Conservation (phyloP, 2,888 invertebrate species). For the Conops quadrifasciatus region DNA sequence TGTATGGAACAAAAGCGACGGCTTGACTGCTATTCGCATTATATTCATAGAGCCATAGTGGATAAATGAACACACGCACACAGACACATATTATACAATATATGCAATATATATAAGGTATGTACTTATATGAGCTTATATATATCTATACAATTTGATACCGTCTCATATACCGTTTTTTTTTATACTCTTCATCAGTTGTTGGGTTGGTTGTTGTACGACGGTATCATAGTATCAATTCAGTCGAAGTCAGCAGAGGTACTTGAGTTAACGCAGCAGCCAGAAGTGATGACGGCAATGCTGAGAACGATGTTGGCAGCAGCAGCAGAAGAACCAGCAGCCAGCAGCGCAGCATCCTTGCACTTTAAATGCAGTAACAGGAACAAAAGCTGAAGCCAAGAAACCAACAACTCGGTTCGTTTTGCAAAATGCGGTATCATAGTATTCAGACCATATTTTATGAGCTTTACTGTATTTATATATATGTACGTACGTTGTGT, state of each 20-base stretch:
- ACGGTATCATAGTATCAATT: neutral
- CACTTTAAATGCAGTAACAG: slow-evolving; percentile 12
- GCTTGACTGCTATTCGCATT: slow-evolving; percentile 5
- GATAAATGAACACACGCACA: too few species aligned
- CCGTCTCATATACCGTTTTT: neutral
- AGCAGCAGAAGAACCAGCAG: neutral
- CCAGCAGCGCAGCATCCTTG: slow-evolving; percentile 12
- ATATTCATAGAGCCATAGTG: too few species aligned
- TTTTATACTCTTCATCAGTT: neutral
- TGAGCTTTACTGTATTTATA: too few species aligned
- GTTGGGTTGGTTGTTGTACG: neutral
- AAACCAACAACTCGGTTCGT: neutral
- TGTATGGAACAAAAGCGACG: slow-evolving; percentile 27
- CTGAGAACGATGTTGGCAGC: too few species aligned
- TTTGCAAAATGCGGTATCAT: neutral
- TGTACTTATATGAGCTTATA: neutral
- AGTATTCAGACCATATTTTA: neutral
- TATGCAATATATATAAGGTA: too few species aligned
- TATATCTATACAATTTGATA: neutral
- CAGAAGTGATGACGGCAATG: too few species aligned
- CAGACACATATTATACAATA: too few species aligned
- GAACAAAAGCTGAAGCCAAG: neutral
- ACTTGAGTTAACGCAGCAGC: neutral
- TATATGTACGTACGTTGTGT: neutral
- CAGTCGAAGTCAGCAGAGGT: neutral